Evolutionary conservation across 2,888 invertebrate genomes (phyloP), one percentile per base, ranked within the genome.

Genomic region (Drosophila fulvimacula): DNA sequence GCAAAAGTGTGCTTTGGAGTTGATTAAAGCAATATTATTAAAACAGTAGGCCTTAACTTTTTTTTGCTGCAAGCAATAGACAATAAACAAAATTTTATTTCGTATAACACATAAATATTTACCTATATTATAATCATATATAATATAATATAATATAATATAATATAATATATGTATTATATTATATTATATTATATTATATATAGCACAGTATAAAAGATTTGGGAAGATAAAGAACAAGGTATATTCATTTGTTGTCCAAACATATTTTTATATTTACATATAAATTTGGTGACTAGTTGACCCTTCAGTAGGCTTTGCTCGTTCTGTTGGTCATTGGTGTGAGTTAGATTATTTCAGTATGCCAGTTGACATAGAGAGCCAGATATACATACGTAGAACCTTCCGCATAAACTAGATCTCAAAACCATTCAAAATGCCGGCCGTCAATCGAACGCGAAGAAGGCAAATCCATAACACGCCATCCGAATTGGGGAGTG

Each of bases 401-500:
- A 58, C 46, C 19, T 36, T 17, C 30, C 27, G 53, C 59, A 59
- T 19, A 49, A 38, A 62, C 9, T 62, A 41, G n/a, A 51, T 48
- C 11, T 39, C 15, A 24, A 53, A 46, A 30, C 39, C 24, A 52
- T 53, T 49, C 27, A 53, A 7, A 41, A 72, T 77, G 69, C 55
- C 51, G 27, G 27, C 51, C 10, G 52, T 57, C 24, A 69, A 57
- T 30, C 64, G 70, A n/a, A 61, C 32, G 9, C 51, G 62, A 21
- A 42, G 60, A 49, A 39, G 42, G 15, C 56, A 41, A 53, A 46
- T 61, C 34, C 41, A 59, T 42, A 57, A 57, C 13, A 58, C 64
- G 41, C 49, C 62, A 69, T 80, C 83, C 52, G 66, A 68, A 79
- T 81, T 88, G 81, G 82, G 78, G 63, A 84, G 81, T 88, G 69